These are phyloP conservation scores for Leptoclinus maculatus DNA, from an alignment of 2,797 vertebrate genomes.

Conservation along the genomic window DNA sequence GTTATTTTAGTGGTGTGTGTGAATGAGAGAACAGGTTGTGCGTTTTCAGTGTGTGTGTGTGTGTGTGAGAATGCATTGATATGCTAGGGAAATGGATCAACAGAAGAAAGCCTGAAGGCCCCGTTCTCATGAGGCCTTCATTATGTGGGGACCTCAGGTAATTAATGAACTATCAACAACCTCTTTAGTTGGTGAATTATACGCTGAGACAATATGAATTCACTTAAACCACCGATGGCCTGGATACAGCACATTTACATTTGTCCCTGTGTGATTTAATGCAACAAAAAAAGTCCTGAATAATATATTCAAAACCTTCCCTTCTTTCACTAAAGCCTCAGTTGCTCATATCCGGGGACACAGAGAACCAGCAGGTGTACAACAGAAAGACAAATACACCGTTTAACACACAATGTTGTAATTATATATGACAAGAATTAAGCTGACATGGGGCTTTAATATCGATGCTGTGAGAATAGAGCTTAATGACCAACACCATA, in stretches of 20 bases:
- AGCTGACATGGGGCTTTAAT: neutral
- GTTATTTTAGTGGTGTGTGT: neutral
- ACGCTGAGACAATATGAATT: conserved; percentile 19
- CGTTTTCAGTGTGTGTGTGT: neutral
- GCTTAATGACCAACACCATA: neutral
- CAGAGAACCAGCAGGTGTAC: neutral
- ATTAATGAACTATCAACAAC: conserved; percentile 62
- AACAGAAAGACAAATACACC: neutral
- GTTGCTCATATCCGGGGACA: neutral
- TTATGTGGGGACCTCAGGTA: conserved; percentile 62
- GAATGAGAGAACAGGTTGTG: neutral
- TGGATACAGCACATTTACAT: conserved; percentile 5
- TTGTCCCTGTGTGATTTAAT: conserved; percentile 10
- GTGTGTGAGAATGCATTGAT: neutral
- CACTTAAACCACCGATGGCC: conserved; percentile 4
- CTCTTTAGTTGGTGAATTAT: conserved; percentile 40
- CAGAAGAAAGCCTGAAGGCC: conserved; percentile 41
- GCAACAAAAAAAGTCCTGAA: neutral
- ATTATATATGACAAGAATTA: neutral
- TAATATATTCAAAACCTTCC: neutral
- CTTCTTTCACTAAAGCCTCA: neutral
- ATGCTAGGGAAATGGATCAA: conserved; percentile 40
- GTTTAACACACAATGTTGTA: neutral
- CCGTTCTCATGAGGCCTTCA: conserved; percentile 46
- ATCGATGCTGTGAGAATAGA: neutral